phyloP scores from a whole-genome alignment of 2,113 vertebrate genomes.

The Meleagris gallopavo region DNA sequence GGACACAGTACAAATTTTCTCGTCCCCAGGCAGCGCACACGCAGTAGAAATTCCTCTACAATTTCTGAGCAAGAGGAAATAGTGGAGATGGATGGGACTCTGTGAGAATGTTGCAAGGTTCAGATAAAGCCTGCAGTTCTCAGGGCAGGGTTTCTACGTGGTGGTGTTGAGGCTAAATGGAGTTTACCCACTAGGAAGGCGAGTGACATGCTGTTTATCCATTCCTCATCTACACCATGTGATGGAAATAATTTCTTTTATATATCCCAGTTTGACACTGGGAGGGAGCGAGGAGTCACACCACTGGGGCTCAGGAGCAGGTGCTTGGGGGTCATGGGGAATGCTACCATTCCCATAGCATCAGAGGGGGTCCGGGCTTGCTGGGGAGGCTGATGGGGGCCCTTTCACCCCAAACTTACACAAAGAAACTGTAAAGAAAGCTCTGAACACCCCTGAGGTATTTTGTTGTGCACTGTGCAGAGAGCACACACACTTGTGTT shows the following conservation, averaged over 20 bases:
- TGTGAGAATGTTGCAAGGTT: slow-evolving; percentile 29
- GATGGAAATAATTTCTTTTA: slow-evolving; percentile 39
- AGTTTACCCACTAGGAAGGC: slow-evolving; percentile 29
- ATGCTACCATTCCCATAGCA: neutral
- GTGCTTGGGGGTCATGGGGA: slow-evolving; percentile 5
- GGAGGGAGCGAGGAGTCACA: neutral
- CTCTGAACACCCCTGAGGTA: neutral
- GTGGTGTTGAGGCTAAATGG: slow-evolving; percentile 44
- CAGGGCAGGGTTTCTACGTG: neutral
- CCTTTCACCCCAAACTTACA: neutral
- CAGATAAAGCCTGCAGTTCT: slow-evolving; percentile 56
- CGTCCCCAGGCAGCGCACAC: fast-evolving
- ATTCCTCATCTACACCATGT: slow-evolving; percentile 55
- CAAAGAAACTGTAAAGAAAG: neutral
- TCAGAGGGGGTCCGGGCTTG: neutral
- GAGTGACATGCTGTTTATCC: slow-evolving; percentile 53
- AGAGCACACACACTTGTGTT: slow-evolving; percentile 12
- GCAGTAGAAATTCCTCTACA: fast-evolving
- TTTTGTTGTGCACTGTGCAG: neutral
- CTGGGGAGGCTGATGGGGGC: neutral
- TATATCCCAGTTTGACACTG: neutral
- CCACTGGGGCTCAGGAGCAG: neutral
- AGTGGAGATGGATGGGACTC: slow-evolving; percentile 48
- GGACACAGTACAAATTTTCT: neutral
- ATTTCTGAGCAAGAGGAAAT: fast-evolving